Conservation (phyloP, 2,113 vertebrate species). For the Anseranas semipalmata region DNA sequence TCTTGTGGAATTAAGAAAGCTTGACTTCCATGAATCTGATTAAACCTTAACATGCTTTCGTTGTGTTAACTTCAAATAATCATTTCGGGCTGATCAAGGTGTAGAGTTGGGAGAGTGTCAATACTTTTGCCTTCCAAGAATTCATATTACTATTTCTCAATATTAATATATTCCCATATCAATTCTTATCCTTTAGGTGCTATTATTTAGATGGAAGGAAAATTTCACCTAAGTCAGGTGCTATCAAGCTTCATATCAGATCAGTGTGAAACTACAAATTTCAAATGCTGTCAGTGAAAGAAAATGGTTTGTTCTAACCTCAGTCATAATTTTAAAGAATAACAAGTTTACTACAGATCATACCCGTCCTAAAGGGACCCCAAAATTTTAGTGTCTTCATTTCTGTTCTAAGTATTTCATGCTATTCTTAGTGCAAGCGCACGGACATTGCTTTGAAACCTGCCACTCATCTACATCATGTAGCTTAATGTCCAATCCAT, state of each 20-base stretch:
- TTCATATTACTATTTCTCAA: neutral
- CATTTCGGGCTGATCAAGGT: neutral
- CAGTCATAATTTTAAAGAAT: neutral
- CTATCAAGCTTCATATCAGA: neutral
- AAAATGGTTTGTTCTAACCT: neutral
- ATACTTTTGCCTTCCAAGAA: neutral
- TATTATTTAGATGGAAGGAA: neutral
- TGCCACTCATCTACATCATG: neutral
- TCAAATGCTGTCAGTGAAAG: neutral
- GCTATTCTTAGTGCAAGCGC: neutral
- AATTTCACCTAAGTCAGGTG: neutral
- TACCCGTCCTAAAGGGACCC: neutral
- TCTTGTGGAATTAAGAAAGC: neutral
- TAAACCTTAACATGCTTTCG: neutral
- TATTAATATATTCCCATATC: neutral
- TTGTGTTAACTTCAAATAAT: neutral
- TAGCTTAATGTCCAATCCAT: neutral
- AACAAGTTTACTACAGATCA: neutral
- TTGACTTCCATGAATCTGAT: neutral
- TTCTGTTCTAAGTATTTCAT: neutral
- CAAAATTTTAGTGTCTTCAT: neutral
- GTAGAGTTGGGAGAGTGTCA: neutral
- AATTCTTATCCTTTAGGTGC: neutral
- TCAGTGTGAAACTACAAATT: neutral
- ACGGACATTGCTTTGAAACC: neutral